Evolutionary conservation across 2,113 vertebrate genomes (phyloP).

Genomic region (Narcine bancroftii): DNA sequence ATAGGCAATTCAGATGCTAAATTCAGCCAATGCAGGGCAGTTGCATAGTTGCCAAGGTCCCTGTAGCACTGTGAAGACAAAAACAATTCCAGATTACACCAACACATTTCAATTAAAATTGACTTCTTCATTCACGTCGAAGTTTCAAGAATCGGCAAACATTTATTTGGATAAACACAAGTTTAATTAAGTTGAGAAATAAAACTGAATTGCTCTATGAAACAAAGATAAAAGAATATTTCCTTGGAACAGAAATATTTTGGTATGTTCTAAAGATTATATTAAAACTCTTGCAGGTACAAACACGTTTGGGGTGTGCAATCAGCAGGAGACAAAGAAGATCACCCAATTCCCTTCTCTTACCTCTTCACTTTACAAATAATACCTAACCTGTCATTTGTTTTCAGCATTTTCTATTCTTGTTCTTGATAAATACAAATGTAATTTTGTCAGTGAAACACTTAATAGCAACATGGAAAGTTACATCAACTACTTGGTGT

Average conservation of each 20-base stretch:
- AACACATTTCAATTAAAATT: too few species aligned
- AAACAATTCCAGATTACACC: neutral
- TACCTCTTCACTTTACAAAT: neutral
- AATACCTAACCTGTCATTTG: neutral
- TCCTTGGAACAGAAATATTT: neutral
- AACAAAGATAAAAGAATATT: neutral
- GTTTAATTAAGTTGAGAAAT: neutral
- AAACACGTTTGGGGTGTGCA: neutral
- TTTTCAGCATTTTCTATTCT: neutral
- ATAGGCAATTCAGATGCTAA: constrained; percentile 62
- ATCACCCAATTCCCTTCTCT: neutral
- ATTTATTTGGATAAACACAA: neutral
- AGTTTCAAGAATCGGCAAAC: neutral
- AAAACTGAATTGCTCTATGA: neutral
- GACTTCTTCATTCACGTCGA: neutral
- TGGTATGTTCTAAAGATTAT: neutral
- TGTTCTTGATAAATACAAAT: neutral
- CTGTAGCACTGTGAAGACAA: constrained; percentile 69
- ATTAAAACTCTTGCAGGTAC: neutral
- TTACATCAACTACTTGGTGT: neutral
- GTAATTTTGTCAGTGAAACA: neutral
- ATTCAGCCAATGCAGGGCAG: constrained; percentile 65
- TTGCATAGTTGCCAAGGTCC: constrained; percentile 70
- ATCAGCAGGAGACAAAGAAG: neutral
- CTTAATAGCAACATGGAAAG: neutral